Evolutionary conservation across 2,888 invertebrate genomes (phyloP), one percentile per base, ranked within the genome.

Genomic region (Maniola hyperantus): DNA sequence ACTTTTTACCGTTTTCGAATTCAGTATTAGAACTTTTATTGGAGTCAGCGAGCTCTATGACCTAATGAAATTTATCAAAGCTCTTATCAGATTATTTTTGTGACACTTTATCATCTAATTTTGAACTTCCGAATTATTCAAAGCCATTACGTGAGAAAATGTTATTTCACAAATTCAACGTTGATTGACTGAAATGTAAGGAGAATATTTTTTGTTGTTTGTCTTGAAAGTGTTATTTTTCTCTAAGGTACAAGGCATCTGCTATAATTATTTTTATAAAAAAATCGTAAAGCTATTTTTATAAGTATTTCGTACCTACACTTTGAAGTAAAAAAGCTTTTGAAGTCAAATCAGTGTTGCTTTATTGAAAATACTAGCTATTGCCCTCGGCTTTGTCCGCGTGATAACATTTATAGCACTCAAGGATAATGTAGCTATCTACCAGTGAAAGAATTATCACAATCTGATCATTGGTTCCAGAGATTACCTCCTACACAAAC

Each of bases 11-110:
- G 69, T 64, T 67, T 73, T 59, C 46, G 48, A 50, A 66, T 68
- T 73, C 68, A 58, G 64, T 71, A 73, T 73, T 68, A 69, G 71
- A 67, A 66, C 50, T 68, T 71, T 72, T 70, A 72, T 67, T 51
- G 65, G 58, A 59, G 65, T 11, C 50, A 65, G 66, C 69, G 70
- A 20, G 66, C 67, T 63, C 51, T 34, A 59, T 46, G 15, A 64
- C 66, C 60, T 67, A 62, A 69, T 71, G 65, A 71, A 73, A 71
- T 71, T 69, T 70, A 68, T 70, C 63, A 66, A 15, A 6, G 20
- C 20, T 39, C 10, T 50, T 11, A 15, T 51, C 34, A 46, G 34
- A 61, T 61, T 36, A 50, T 61, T 20, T 42, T 39, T 48, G 18
- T 15, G 59, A 46, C 46, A 39, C 15, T 61, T 39, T 61, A 36